Evolutionary conservation across 2,888 invertebrate genomes (phyloP), one percentile per base, ranked within the genome.

Genomic region (Acronicta aceris): DNA sequence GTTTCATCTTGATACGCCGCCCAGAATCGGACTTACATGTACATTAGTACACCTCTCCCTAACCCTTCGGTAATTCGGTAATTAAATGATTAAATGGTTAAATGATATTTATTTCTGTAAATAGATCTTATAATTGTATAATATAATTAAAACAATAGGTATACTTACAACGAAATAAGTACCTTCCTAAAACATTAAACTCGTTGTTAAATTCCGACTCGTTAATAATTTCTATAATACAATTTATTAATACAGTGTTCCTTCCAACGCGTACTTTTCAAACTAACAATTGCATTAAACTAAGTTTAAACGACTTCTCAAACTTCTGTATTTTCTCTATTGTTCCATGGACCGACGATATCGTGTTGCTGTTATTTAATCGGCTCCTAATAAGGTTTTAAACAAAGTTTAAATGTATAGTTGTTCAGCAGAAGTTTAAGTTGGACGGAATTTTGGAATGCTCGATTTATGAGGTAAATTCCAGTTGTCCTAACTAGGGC

Each of bases 211-310:
- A 40, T 33, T 25, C 41, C 38, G 33, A 50, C 49, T 53, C 48
- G 30, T 46, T 27, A 59, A 65, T 55, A 67, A 63, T 50, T 67
- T 67, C 42, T 27, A 21, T 51, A 63, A 62, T 63, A 59, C 53
- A 61, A 71, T 67, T 60, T 48, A 60, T 62, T 62, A 78, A 67
- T 53, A 55, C 21, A 42, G 21, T 21, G 59, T 59, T 51, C 65
- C 55, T 62, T 63, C 52, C 48, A 62, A 56, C 59, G 30, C 30
- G 47, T 53, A 49, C 51, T 64, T 79, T 65, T 53, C 30, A 49
- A 71, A 72, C 62, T 59, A 68, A 66, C 76, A 76, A 76, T 79
- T 69, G 74, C 62, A 65, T 76, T 73, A 10, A 56, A 51, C 47
- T 9, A 60, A 79, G 59, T 64, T 69, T 25, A 69, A 79, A 76